Evolutionary conservation across 2,888 invertebrate species (phyloP).

Genomic region (Chrysodeixis includens): DNA sequence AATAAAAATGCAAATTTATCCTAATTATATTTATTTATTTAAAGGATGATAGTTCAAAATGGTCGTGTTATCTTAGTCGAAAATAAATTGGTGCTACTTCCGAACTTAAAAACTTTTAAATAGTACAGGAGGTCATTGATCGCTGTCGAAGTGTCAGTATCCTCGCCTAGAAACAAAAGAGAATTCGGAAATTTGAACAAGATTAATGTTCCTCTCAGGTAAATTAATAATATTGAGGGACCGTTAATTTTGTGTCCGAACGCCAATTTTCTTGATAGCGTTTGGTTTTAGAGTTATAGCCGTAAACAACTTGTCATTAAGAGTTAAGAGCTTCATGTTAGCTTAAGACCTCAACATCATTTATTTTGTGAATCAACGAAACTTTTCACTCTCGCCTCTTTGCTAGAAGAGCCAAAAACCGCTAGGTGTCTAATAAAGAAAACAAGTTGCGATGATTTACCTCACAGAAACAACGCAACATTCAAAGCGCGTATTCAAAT

Average conservation of each 20-base stretch:
- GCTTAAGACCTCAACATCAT: neutral
- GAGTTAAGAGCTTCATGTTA: conserved; percentile 21
- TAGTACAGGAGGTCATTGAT: too few relatives aligned
- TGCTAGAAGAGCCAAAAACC: neutral
- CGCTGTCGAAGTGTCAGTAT: conserved; percentile 29
- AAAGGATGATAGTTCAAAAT: too few relatives aligned
- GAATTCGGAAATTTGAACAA: conserved; percentile 57
- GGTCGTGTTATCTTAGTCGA: too few relatives aligned
- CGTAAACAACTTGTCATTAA: conserved; percentile 42
- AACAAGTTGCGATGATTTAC: conserved; percentile 1
- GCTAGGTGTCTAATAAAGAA: conserved; percentile 1
- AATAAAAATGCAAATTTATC: too few relatives aligned
- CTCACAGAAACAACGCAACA: conserved; percentile 4
- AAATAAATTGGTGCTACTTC: too few relatives aligned
- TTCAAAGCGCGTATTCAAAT: conserved; percentile 1
- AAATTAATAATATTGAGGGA: conserved; percentile 61
- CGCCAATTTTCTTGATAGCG: conserved; percentile 55
- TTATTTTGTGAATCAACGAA: neutral
- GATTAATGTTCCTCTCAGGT: conserved; percentile 61
- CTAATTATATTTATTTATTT: too few relatives aligned
- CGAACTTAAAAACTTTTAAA: too few relatives aligned
- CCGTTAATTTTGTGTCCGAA: conserved; percentile 57
- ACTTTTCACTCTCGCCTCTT: neutral
- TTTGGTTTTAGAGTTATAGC: conserved; percentile 41
- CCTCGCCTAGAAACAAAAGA: conserved; percentile 41